Conservation (phyloP, 1,140 invertebrate species). For the Nomia melanderi region DNA sequence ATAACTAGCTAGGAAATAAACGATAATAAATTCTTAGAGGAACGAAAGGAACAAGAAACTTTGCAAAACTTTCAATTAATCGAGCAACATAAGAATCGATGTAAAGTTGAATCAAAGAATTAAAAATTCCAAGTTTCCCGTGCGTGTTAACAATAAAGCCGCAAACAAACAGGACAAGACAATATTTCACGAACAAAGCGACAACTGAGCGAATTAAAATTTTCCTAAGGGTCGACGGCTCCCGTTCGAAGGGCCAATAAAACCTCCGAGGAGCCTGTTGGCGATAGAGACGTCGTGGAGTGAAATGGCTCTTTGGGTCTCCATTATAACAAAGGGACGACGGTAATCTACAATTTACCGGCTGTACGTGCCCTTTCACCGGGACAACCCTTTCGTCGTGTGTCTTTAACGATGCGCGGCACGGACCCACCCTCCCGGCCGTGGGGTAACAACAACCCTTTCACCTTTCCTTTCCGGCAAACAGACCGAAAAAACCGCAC, state of each 20-base stretch:
- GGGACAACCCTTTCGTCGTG: constrained; percentile 21
- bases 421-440: constrained; percentile 45
- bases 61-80: too few relatives aligned
- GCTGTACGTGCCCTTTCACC: not conserved
- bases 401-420: constrained; percentile 8
- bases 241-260: not conserved
- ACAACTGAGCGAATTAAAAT: not conserved
- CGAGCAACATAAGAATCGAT: too few relatives aligned
- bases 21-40: too few relatives aligned
- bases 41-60: too few relatives aligned
- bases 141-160: too few relatives aligned
- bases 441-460: constrained; percentile 44
- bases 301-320: too few relatives aligned
- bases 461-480: constrained; percentile 31
- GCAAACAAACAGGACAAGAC: too few relatives aligned
- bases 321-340: not conserved
- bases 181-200: not conserved
- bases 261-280: not conserved
- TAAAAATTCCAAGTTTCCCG: too few relatives aligned
- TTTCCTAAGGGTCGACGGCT: not conserved
- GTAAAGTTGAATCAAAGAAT: too few relatives aligned
- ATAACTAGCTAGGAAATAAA: too few relatives aligned
- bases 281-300: too few relatives aligned
- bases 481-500: constrained; percentile 55
- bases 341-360: constrained; percentile 9